Evolutionary conservation across 2,888 invertebrate species (phyloP), one percentile per base, ranked within the genome.

Genomic region (Heliothis peltigera): DNA sequence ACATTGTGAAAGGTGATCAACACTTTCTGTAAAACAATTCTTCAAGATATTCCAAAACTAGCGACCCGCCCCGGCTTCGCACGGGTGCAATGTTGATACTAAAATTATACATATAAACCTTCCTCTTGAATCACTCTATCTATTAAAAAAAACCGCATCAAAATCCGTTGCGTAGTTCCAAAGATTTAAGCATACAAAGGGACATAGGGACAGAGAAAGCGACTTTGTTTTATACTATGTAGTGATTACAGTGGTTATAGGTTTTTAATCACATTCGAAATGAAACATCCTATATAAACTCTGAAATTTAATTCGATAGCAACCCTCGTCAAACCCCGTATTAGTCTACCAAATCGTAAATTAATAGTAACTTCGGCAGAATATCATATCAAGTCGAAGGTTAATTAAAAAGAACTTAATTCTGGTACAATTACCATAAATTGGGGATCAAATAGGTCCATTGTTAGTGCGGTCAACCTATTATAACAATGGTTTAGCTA

Each of bases 401-500:
- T 17, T 22, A 48, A 39, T 57, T 48, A 32, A 1, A 21, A 44
- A 35, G 53, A 21, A 65, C 44, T 35, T 65, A 48, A 64, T 53
- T 52, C 19, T n/a, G 19, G 19, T 17, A 25, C 61, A 22, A 17
- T 6, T 19, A 43, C n/a, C 21, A 46, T 21, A 8, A 6, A 28
- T 22, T 25, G 15, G 19, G 15, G 47, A 35, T 35, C n/a, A n/a
- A 39, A n/a, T 5, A n/a, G n/a, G 10, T 35, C 10, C n/a, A 28
- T 42, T 22, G 43, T 44, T 44, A 4, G 32, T 54, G 32, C 28
- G n/a, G 18, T 19, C 4, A 25, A 18, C 18, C 15, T 25, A 58
- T 25, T 10, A 39, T 0, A 18, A 39, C 10, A 32, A 32, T 25
- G 7, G 25, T 25, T 0, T 3, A 32, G 32, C 32, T 32, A 2